These are phyloP conservation scores for Lithophane semibrunnea DNA, from an alignment of 2,888 invertebrate species.

Conservation along the genomic window DNA sequence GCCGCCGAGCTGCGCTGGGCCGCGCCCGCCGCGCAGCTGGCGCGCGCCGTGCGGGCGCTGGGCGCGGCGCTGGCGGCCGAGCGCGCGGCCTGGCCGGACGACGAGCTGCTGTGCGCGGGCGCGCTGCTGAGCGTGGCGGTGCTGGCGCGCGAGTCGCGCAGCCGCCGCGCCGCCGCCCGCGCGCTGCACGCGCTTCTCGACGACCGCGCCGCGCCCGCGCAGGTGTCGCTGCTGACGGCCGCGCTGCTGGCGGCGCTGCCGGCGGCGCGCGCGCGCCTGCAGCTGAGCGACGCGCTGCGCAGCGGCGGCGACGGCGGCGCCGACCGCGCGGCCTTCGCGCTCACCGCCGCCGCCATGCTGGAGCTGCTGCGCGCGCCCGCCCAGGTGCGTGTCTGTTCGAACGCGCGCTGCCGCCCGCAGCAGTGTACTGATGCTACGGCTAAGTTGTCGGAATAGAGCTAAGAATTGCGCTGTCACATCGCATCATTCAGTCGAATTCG, in stretches of 20 bases:
- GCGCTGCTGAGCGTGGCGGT: constrained; percentile 51
- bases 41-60: constrained; percentile 29
- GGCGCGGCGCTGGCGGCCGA: constrained; percentile 35
- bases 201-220: constrained; percentile 31
- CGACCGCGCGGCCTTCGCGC: constrained; percentile 41
- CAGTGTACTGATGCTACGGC: not conserved
- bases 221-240: constrained; percentile 36
- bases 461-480: not conserved
- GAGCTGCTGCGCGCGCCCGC: constrained; percentile 29
- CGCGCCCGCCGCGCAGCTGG: constrained; percentile 31
- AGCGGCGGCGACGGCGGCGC: constrained; percentile 48
- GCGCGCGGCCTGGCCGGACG: constrained; percentile 43
- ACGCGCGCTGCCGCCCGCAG: not conserved
- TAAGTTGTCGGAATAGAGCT: not conserved
- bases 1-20: constrained; percentile 23
- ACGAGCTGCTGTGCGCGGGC: constrained; percentile 40
- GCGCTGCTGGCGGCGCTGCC: constrained; percentile 43
- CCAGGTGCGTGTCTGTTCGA: not conserved
- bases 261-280: constrained; percentile 45
- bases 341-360: constrained; percentile 32
- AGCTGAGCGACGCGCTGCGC: constrained; percentile 64
- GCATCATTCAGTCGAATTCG: not conserved
- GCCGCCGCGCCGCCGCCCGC: constrained; percentile 43
- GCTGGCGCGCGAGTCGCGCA: constrained; percentile 38
- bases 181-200: constrained; percentile 58